Evolutionary conservation across 2,113 vertebrate species (phyloP), one percentile per base, ranked within the genome.

Genomic region (Collichthys lucidus): DNA sequence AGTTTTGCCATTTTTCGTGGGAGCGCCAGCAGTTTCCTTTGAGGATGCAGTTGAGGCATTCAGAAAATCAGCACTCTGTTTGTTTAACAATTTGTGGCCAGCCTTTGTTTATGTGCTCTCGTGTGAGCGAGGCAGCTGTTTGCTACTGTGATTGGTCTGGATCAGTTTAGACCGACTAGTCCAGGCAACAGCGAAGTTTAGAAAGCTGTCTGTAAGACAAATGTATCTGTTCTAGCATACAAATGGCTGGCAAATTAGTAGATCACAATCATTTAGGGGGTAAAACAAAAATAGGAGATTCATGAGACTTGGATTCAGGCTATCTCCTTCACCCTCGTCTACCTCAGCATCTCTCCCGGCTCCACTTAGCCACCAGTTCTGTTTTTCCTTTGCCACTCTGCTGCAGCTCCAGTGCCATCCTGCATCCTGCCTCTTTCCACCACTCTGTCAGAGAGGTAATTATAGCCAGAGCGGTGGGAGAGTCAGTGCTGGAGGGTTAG

Each of bases 71-170:
- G 67, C 69, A 14, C 35, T 55, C 20, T 74, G 81, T 89, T 91
- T 90, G 85, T 77, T 82, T 83, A 82, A 82, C 70, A 80, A 80
- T 84, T 83, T 86, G 85, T 72, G 87, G 83, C 53, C 53, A 82
- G 79, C 52, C n/a, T 71, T 20, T 89, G 85, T 90, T 89, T 89
- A 85, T 63, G 47, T 71, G 62, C 50, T 63, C 19, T 50, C 1
- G 31, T 88, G 83, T 82, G 79, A 82, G 81, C 64, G 40, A 85
- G 62, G 83, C 79, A 70, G 79, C 82, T 80, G 62, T 66, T 86
- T 83, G 65, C 82, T 65, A 69, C 84, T 81, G 47, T 68, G 78
- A 83, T 79, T 77, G 78, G 66, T 76, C 56, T 70, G 85, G 66
- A 87, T 85, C 69, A 42, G 71, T 86, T 89, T 86, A 78, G 68